These are phyloP conservation scores for Campoletis raptor DNA, from an alignment of 2,888 invertebrate genomes.

Conservation along the genomic window DNA sequence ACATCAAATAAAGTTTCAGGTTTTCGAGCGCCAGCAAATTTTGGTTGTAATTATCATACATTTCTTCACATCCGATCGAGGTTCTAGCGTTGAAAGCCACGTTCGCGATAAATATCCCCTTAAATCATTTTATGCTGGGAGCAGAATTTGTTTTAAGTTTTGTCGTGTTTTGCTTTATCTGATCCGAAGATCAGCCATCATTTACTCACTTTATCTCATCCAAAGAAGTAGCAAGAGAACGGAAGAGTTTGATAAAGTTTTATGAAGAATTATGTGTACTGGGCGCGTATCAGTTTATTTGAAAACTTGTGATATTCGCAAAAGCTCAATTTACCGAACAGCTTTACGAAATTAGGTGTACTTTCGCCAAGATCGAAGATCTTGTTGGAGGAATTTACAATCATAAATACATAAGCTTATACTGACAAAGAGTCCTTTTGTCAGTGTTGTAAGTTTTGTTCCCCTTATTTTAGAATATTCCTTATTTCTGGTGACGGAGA, in stretches of 20 bases:
- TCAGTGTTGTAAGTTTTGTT: too few relatives aligned
- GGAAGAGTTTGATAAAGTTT: conserved; percentile 57
- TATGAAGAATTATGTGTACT: conserved; percentile 53
- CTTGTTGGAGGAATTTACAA: conserved; percentile 57
- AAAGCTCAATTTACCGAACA: conserved; percentile 51
- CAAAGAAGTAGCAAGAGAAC: background rate
- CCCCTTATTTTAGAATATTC: background rate
- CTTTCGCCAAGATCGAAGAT: conserved; percentile 31
- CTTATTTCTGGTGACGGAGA: background rate
- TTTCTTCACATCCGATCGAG: background rate
- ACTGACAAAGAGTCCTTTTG: background rate
- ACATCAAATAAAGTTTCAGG: background rate
- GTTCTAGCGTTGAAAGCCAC: background rate
- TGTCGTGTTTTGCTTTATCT: background rate
- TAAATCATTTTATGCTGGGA: background rate
- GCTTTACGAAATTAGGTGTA: conserved; percentile 52
- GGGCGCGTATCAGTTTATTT: conserved; percentile 48
- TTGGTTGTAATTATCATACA: background rate
- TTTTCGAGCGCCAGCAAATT: background rate
- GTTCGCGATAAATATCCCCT: background rate
- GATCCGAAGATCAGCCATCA: background rate
- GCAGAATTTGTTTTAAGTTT: background rate
- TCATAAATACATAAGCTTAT: conserved; percentile 47
- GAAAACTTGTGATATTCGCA: conserved; percentile 42
- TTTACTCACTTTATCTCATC: conserved; percentile 37